Evolutionary conservation across 2,113 vertebrate genomes (phyloP).

Genomic region (Nothoprocta pentlandii): DNA sequence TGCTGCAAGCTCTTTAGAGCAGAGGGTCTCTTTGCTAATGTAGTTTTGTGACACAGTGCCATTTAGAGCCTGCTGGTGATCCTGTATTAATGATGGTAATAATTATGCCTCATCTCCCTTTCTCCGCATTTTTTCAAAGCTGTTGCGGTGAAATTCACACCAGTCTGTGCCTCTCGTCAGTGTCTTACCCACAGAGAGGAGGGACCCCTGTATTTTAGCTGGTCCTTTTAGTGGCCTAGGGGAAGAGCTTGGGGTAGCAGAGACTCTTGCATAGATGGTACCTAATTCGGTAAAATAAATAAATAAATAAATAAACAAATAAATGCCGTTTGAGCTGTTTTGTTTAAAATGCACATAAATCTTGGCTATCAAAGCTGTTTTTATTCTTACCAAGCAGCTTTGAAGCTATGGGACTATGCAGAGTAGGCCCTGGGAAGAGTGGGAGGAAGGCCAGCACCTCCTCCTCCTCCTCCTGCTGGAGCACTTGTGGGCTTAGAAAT

Average conservation of each 20-base stretch:
- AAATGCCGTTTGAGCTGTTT: not conserved
- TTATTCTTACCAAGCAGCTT: not conserved
- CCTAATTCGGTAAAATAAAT: not conserved
- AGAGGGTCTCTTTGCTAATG: not conserved
- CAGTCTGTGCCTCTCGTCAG: not conserved
- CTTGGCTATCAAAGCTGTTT: not conserved
- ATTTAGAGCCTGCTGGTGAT: not conserved
- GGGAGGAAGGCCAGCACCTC: no score
- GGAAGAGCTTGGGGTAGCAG: not conserved
- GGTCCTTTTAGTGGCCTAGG: not conserved
- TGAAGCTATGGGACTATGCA: not conserved
- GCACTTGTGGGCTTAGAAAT: no score
- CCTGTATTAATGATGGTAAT: not conserved
- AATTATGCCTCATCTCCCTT: not conserved
- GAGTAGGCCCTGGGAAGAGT: no score
- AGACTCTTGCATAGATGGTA: not conserved
- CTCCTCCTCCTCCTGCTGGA: no score
- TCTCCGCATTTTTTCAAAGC: not conserved
- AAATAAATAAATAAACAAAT: no score
- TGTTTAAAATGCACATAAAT: not conserved
- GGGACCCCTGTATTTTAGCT: not conserved
- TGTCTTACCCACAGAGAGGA: not conserved
- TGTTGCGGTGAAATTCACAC: not conserved
- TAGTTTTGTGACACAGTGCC: not conserved
- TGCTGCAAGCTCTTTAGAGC: not conserved